Conservation (phyloP, 2,888 invertebrate genomes). For the Pandemis corylana region DNA sequence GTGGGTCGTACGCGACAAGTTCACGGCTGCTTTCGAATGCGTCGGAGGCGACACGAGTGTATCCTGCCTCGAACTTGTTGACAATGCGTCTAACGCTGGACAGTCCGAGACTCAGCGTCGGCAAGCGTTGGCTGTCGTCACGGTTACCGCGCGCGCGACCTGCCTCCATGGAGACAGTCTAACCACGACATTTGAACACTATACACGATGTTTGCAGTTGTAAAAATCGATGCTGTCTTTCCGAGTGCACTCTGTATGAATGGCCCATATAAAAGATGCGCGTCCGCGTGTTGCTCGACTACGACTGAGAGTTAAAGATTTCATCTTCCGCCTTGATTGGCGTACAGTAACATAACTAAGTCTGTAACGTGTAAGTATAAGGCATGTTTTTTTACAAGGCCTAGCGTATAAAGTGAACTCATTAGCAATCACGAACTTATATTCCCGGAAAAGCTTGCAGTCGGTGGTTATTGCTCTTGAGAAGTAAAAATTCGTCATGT, state of each 20-base stretch:
- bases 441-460: slow-evolving; percentile 51
- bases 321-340: slow-evolving; percentile 52
- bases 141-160: slow-evolving; percentile 74
- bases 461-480: slow-evolving; percentile 9
- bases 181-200: slow-evolving; percentile 63
- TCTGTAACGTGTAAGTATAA: slow-evolving; percentile 49
- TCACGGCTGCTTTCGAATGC: slow-evolving; percentile 56
- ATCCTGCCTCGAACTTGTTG: slow-evolving; percentile 75
- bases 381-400: slow-evolving; percentile 32
- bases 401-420: slow-evolving; percentile 7
- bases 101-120: slow-evolving; percentile 75
- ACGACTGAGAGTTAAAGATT: slow-evolving; percentile 62
- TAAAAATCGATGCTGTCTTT: slow-evolving; percentile 56
- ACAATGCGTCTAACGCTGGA: slow-evolving; percentile 80
- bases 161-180: slow-evolving; percentile 77
- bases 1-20: slow-evolving; percentile 71
- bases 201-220: slow-evolving; percentile 47
- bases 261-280: slow-evolving; percentile 59
- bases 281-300: slow-evolving; percentile 57
- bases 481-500: slow-evolving; percentile 25
- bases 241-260: slow-evolving; percentile 62
- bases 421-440: slow-evolving; percentile 40
- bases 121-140: slow-evolving; percentile 74
- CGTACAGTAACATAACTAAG: slow-evolving; percentile 57
- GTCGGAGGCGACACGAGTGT: slow-evolving; percentile 66